phyloP scores from a whole-genome alignment of 2,888 invertebrate species.

The Drosophila algonquin region DNA sequence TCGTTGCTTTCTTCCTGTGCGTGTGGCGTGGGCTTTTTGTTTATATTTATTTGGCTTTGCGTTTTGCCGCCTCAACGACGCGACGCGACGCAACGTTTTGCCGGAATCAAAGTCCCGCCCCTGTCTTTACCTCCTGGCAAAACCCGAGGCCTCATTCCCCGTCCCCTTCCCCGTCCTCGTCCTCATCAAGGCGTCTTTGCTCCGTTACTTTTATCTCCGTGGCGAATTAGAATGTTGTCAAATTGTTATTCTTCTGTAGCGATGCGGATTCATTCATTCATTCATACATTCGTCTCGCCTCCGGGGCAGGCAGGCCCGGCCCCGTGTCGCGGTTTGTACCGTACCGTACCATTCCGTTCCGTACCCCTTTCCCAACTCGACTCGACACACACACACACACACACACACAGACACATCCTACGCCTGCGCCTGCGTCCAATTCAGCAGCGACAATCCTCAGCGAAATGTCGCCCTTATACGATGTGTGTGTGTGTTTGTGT shows the following conservation, averaged over 20 bases:
- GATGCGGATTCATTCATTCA: slow-evolving; percentile 74
- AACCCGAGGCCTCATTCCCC: neutral
- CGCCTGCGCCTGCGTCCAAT: slow-evolving; percentile 67
- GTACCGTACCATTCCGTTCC: neutral
- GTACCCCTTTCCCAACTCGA: slow-evolving; percentile 62
- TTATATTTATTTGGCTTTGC: slow-evolving; percentile 79
- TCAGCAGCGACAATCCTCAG: slow-evolving; percentile 9
- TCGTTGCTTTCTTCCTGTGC: slow-evolving; percentile 27
- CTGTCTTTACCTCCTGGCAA: slow-evolving; percentile 40
- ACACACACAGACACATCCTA: neutral
- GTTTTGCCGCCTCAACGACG: slow-evolving; percentile 76
- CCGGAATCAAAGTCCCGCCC: slow-evolving; percentile 67
- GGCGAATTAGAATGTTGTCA: slow-evolving; percentile 84
- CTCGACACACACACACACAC: no score
- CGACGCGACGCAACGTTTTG: slow-evolving; percentile 4
- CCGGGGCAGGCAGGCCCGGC: neutral
- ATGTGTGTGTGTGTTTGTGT: slow-evolving; percentile 45
- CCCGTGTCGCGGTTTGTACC: slow-evolving; percentile 22
- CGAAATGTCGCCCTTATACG: slow-evolving; percentile 39
- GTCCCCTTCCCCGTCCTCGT: neutral
- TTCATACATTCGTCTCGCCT: slow-evolving; percentile 72
- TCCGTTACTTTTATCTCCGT: slow-evolving; percentile 79
- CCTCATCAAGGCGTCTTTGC: slow-evolving; percentile 20
- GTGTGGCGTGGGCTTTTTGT: slow-evolving; percentile 55
- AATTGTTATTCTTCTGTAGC: slow-evolving; percentile 82